Conservation (phyloP, 2,797 vertebrate genomes). For the Mormyrops boulengeri region DNA sequence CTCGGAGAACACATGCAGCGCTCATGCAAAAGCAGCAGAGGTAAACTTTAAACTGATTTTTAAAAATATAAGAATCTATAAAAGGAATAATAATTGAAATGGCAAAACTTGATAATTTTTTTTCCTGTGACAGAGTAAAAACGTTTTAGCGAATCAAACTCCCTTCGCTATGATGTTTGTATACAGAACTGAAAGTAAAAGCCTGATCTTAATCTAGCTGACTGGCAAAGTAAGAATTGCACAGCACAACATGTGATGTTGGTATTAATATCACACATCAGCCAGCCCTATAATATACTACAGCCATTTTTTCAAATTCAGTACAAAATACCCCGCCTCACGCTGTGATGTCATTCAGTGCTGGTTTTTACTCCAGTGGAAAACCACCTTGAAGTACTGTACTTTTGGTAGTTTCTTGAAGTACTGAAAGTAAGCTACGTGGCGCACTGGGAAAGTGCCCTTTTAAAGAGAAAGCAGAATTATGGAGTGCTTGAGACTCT, state of each 20-base stretch:
- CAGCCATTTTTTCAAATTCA: neutral
- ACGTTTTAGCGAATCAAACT: neutral
- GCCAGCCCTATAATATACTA: neutral
- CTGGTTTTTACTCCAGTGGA: neutral
- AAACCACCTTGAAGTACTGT: neutral
- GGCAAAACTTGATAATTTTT: neutral
- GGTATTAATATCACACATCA: neutral
- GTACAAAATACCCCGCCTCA: neutral
- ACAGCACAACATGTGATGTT: neutral
- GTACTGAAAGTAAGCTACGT: neutral
- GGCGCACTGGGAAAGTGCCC: neutral
- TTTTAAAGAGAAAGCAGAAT: neutral
- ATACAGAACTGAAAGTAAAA: neutral
- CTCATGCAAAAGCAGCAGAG: neutral
- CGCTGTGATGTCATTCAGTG: neutral
- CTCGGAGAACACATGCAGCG: neutral
- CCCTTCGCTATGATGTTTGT: neutral
- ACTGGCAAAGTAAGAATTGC: neutral
- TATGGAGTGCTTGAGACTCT: neutral
- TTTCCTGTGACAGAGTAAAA: neutral
- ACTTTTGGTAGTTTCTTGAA: neutral
- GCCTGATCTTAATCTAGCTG: neutral
- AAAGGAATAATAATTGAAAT: neutral
- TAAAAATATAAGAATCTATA: neutral
- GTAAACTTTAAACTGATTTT: no score